Conservation (phyloP, 2,888 invertebrate species). For the Gisinianus flammeolus region DNA sequence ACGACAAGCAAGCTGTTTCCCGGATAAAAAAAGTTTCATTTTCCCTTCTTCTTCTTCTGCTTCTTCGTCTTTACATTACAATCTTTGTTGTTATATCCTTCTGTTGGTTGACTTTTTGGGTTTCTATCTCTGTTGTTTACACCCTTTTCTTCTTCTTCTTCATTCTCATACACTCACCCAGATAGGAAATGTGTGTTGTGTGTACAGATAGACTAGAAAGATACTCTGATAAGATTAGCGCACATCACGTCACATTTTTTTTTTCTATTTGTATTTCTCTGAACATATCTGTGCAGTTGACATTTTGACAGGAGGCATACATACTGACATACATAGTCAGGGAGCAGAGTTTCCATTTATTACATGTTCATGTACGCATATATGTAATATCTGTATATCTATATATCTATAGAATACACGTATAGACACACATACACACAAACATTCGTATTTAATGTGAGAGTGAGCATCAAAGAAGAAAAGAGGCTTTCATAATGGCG, state of each 20-base stretch:
- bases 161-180: too few species aligned
- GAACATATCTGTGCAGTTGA: slow-evolving; percentile 22
- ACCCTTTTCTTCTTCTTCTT: slow-evolving; percentile 7
- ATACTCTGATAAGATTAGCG: too few species aligned
- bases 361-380: not conserved
- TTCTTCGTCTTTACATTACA: not conserved
- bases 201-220: too few species aligned
- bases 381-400: too few species aligned
- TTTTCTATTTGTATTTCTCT: too few species aligned
- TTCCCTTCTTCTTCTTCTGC: too few species aligned
- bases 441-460: not conserved
- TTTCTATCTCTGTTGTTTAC: not conserved
- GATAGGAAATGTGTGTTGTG: too few species aligned
- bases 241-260: too few species aligned
- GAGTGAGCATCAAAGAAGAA: not conserved
- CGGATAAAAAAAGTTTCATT: not conserved
- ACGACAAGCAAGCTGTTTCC: not conserved
- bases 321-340: not conserved
- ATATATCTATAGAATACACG: too few species aligned
- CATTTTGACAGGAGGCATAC: slow-evolving; percentile 28
- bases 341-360: not conserved
- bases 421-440: too few species aligned
- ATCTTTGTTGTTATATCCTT: not conserved
- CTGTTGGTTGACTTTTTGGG: not conserved
- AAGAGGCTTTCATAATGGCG: not conserved